Conservation (phyloP, 1,140 invertebrate species). For the Portunus trituberculatus region DNA sequence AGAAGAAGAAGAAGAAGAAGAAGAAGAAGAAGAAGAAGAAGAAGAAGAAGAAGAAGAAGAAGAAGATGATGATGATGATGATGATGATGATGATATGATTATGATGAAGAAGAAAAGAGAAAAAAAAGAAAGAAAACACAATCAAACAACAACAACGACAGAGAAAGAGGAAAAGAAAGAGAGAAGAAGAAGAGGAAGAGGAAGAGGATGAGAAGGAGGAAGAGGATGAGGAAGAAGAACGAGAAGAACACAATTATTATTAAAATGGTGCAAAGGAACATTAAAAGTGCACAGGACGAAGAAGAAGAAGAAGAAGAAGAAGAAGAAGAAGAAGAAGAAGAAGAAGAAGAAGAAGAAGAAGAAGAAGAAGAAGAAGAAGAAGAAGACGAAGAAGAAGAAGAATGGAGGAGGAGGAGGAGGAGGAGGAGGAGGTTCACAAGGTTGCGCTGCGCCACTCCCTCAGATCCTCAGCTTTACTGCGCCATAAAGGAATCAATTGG, state of each 20-base stretch:
- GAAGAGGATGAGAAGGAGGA: neutral
- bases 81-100: neutral
- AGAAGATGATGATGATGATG: neutral
- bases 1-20: neutral
- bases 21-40: neutral
- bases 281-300: too few species aligned
- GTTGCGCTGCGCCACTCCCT: neutral
- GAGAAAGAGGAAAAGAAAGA: neutral
- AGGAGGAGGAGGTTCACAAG: neutral
- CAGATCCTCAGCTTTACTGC: neutral
- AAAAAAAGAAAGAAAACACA: neutral
- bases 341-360: neutral
- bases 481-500: conserved; percentile 45
- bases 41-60: neutral
- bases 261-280: too few species aligned
- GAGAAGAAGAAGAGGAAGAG: neutral
- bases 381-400: neutral
- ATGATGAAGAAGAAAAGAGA: neutral
- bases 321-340: neutral
- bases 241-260: neutral
- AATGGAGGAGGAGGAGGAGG: neutral
- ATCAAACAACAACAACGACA: neutral
- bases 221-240: neutral
- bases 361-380: neutral
- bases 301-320: neutral